These are phyloP conservation scores for Aleiodes leptofemur DNA, from an alignment of 2,888 invertebrate species.

Conservation along the genomic window DNA sequence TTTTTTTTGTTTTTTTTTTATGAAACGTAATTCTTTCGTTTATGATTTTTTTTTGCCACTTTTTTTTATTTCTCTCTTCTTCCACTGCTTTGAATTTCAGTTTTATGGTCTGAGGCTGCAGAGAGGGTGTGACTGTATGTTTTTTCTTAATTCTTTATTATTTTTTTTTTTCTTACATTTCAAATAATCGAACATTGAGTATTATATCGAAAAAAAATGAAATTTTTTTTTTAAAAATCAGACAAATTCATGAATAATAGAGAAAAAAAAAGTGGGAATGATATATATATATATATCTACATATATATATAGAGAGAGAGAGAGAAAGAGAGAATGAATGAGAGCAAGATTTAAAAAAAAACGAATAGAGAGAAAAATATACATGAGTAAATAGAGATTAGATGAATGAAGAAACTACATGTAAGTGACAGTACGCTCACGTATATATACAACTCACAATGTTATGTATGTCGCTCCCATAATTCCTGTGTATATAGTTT, in stretches of 20 bases:
- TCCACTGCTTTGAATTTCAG: slow-evolving; percentile 29
- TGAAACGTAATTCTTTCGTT: slow-evolving; percentile 28
- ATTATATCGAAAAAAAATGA: neutral
- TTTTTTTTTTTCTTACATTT: slow-evolving; percentile 43
- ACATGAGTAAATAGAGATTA: slow-evolving; percentile 36
- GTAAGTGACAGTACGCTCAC: slow-evolving; percentile 47
- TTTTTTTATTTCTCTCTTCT: slow-evolving; percentile 5
- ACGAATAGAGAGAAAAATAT: neutral
- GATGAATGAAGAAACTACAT: slow-evolving; percentile 43
- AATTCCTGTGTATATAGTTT: slow-evolving; percentile 72
- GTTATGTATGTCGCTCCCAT: slow-evolving; percentile 69
- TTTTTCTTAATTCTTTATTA: slow-evolving; percentile 63
- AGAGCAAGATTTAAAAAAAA: slow-evolving; percentile 33
- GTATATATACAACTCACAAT: slow-evolving; percentile 60
- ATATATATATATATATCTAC: too few species aligned
- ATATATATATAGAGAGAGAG: neutral
- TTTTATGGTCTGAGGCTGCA: slow-evolving; percentile 53
- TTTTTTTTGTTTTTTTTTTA: slow-evolving; percentile 34
- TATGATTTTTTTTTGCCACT: slow-evolving; percentile 18
- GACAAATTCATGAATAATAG: neutral
- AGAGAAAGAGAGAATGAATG: slow-evolving; percentile 23
- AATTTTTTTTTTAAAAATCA: too few species aligned
- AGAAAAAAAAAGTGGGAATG: neutral
- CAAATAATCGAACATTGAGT: slow-evolving; percentile 48
- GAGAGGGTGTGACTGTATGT: slow-evolving; percentile 66